These are phyloP conservation scores for Hozukius guyotensis DNA, from an alignment of 2,797 vertebrate genomes.

Conservation along the genomic window DNA sequence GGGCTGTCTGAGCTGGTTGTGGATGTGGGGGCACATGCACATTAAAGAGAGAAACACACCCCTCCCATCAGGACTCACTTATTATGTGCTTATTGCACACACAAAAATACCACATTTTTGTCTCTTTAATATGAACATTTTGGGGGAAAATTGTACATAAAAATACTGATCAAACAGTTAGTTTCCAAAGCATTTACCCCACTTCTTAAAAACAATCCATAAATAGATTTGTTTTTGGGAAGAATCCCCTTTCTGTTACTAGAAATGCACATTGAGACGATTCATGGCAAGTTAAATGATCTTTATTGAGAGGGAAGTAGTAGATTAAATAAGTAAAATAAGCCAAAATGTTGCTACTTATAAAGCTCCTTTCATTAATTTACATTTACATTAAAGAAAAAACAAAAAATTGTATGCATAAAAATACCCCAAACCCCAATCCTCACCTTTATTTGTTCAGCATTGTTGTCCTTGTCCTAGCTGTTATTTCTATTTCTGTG, in stretches of 20 bases:
- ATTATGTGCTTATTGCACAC: neutral
- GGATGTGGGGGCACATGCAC: neutral
- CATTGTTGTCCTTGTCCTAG: too few relatives aligned
- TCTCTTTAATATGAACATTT: neutral
- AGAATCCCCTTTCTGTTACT: neutral
- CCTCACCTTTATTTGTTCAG: too few relatives aligned
- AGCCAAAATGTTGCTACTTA: neutral
- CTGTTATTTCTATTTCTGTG: too few relatives aligned
- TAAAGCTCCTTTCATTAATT: neutral
- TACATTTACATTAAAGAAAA: neutral
- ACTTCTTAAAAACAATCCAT: neutral
- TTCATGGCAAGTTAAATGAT: neutral
- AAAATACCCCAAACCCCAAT: too few relatives aligned
- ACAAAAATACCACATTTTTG: neutral
- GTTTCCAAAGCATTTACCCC: neutral
- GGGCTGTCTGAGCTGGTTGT: conserved; percentile 21
- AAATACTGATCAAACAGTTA: neutral
- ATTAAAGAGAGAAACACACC: conserved; percentile 13
- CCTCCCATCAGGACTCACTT: neutral
- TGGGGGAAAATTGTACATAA: neutral
- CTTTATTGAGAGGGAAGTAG: too few relatives aligned
- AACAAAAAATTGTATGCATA: neutral
- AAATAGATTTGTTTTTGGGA: conserved; percentile 5
- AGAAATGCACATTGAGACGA: too few relatives aligned
- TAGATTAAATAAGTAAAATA: neutral